Conservation (phyloP, 2,113 vertebrate species). For the Malurus melanocephalus region DNA sequence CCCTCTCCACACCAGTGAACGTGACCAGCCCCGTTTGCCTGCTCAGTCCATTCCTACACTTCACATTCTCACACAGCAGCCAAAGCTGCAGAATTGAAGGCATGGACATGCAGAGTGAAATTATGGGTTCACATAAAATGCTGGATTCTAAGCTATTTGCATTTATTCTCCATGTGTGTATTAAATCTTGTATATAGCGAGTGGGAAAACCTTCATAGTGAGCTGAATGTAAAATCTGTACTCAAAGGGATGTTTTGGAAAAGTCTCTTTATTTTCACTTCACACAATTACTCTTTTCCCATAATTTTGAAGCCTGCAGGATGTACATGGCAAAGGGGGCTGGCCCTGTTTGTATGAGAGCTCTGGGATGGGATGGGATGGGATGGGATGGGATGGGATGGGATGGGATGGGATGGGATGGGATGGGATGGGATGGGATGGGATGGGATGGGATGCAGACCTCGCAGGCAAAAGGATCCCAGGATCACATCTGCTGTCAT, state of each 20-base stretch:
- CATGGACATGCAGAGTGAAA: accelerated
- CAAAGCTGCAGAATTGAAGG: background rate
- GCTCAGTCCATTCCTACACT: background rate
- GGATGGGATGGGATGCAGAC: background rate
- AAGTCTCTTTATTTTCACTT: background rate
- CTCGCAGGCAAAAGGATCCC: accelerated
- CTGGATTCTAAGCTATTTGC: background rate
- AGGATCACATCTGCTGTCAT: accelerated
- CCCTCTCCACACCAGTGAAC: background rate
- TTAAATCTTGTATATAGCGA: background rate
- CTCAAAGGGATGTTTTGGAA: background rate
- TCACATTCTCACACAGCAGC: background rate
- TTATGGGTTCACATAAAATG: background rate
- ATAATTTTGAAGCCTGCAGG: background rate
- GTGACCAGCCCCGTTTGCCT: background rate
- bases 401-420: background rate
- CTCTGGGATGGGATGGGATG: background rate
- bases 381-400: background rate
- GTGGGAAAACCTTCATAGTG: background rate
- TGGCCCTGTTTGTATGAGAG: background rate
- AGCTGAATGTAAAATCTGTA: background rate
- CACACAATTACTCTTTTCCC: background rate
- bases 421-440: background rate
- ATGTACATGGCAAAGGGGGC: background rate
- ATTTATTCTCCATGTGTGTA: background rate